Evolutionary conservation across 2,888 invertebrate species (phyloP).

Genomic region (Malacosoma neustria): DNA sequence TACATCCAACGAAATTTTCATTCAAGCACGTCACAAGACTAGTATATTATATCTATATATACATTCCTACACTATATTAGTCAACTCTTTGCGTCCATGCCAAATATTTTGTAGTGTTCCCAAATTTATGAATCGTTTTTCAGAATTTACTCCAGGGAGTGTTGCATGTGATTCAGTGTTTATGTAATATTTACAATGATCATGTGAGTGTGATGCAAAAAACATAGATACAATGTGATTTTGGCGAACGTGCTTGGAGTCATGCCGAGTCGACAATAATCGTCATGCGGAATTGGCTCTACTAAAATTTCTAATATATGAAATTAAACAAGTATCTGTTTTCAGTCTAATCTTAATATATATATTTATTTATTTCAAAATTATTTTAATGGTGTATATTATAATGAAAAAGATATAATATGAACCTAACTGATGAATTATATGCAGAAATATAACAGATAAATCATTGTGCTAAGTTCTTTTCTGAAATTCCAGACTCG

Average conservation of each 20-base stretch:
- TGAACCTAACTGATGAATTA: too few relatives aligned
- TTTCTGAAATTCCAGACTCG: too few relatives aligned
- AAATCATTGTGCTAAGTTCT: too few relatives aligned
- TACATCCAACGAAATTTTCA: neutral
- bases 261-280: conserved; percentile 26
- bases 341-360: too few relatives aligned
- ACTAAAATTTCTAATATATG: conserved; percentile 4
- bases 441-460: too few relatives aligned
- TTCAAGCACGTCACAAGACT: neutral
- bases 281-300: conserved; percentile 13
- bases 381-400: too few relatives aligned
- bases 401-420: too few relatives aligned
- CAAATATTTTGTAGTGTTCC: neutral
- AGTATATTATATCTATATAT: too few relatives aligned
- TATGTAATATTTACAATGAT: conserved; percentile 13
- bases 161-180: neutral
- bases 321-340: too few relatives aligned
- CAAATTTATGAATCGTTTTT: neutral
- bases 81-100: too few relatives aligned
- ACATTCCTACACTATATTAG: too few relatives aligned
- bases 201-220: conserved; percentile 29
- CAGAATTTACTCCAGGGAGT: neutral
- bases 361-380: too few relatives aligned
- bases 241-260: conserved; percentile 34
- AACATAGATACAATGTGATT: conserved; percentile 14